phyloP scores from a whole-genome alignment of 2,113 vertebrate genomes.

The Pomatostomus ruficeps region DNA sequence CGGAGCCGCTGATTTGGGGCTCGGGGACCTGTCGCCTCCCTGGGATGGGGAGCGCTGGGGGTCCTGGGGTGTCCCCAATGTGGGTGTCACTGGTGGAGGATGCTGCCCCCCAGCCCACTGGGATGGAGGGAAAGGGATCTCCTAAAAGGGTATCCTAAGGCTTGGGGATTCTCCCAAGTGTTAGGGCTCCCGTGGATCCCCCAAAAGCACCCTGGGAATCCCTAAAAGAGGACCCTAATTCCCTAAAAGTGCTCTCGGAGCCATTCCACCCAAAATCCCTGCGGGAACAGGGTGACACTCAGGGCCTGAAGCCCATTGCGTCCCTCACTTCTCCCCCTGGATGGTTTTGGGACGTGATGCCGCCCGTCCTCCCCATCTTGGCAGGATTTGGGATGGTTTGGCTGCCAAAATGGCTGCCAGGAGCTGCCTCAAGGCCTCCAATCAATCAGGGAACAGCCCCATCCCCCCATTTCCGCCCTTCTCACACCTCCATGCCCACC shows the following conservation, averaged over 20 bases:
- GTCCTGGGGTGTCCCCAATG: too few species aligned
- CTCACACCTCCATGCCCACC: accelerated
- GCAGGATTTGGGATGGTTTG: neutral
- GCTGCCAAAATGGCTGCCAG: neutral
- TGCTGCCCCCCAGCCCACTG: neutral
- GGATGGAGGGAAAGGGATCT: neutral
- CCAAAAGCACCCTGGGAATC: neutral
- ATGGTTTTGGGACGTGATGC: accelerated
- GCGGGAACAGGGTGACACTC: accelerated
- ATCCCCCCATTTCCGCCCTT: neutral
- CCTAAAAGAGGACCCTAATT: neutral
- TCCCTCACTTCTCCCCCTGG: accelerated
- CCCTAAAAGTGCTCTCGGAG: accelerated
- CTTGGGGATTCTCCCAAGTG: neutral
- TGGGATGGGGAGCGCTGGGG: neutral
- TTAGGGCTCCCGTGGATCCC: neutral
- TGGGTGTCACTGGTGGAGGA: neutral
- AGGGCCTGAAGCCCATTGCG: neutral
- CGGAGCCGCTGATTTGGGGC: neutral
- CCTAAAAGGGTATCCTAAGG: neutral
- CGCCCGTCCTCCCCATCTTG: accelerated
- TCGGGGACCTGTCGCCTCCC: neutral
- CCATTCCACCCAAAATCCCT: accelerated
- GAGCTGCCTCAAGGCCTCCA: neutral
- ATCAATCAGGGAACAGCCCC: accelerated